These are phyloP conservation scores for Taenioides sp. DNA, from an alignment of 2,797 vertebrate genomes.

Conservation along the genomic window DNA sequence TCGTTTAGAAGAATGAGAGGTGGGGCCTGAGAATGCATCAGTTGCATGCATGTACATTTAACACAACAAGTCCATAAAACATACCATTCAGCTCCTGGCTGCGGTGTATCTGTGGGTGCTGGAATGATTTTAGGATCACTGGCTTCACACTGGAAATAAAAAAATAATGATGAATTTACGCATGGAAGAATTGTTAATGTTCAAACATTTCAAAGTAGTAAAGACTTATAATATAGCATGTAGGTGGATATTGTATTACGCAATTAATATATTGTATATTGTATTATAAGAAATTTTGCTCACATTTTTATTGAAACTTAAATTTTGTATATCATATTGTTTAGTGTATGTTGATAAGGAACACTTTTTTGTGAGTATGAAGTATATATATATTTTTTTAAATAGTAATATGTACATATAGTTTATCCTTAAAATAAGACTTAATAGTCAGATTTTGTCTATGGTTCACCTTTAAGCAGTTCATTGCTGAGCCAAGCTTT, in stretches of 20 bases:
- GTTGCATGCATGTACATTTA: constrained; percentile 4
- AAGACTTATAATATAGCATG: not conserved
- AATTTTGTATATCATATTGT: not conserved
- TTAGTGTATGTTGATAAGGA: not conserved
- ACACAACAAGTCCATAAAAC: constrained; percentile 47
- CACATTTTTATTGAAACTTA: not conserved
- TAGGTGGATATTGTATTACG: not conserved
- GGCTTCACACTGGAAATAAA: constrained; percentile 82
- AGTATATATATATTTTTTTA: not conserved
- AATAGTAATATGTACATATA: not conserved
- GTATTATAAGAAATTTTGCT: not conserved
- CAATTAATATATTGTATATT: too few relatives aligned
- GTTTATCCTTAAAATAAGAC: too few relatives aligned
- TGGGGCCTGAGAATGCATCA: constrained; percentile 33
- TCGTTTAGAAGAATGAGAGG: constrained; percentile 47
- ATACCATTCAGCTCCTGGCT: constrained; percentile 87
- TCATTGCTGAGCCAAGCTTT: not conserved
- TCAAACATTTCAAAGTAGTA: not conserved
- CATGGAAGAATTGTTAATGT: not conserved
- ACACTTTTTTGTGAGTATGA: not conserved
- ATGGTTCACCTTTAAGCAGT: not conserved
- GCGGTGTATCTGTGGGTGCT: constrained; percentile 66
- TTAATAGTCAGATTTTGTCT: too few relatives aligned
- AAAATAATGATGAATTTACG: not conserved
- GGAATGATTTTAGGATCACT: constrained; percentile 76